phyloP scores from a whole-genome alignment of 2,888 invertebrate species.

The Chymomyza procnemis region DNA sequence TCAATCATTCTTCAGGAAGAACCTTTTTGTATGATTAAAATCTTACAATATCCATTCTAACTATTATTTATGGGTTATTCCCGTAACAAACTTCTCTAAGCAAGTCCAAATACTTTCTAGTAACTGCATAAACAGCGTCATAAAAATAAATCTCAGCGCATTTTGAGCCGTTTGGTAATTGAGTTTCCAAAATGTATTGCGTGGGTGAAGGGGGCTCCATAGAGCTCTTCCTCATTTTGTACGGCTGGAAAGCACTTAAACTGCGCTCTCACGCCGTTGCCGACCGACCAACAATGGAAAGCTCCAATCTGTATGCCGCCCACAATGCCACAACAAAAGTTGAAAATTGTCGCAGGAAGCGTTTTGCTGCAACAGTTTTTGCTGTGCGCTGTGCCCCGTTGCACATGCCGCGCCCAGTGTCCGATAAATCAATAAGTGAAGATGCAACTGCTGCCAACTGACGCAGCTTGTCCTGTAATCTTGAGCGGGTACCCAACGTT shows the following conservation, averaged over 20 bases:
- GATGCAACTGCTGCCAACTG: conserved; percentile 51
- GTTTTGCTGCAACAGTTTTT: conserved; percentile 9
- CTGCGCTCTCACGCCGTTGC: not conserved
- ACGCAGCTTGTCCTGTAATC: conserved; percentile 29
- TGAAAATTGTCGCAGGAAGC: conserved; percentile 44
- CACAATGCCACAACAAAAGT: not conserved
- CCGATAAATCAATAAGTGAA: conserved; percentile 54
- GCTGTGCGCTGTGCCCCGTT: conserved; percentile 5
- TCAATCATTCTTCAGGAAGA: too few relatives aligned
- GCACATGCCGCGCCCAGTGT: conserved; percentile 1
- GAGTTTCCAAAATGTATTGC: conserved; percentile 7
- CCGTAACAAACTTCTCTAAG: not conserved
- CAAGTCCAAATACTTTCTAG: not conserved
- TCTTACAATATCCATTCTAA: not conserved
- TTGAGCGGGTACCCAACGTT: conserved; percentile 8
- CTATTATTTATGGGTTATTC: not conserved
- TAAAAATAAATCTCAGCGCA: not conserved
- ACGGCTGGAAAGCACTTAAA: not conserved
- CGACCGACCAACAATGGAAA: not conserved
- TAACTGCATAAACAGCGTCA: not conserved
- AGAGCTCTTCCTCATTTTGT: not conserved
- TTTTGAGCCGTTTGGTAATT: conserved; percentile 9
- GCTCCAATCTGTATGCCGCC: conserved; percentile 1
- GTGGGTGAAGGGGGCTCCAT: not conserved
- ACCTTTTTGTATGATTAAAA: too few relatives aligned